These are phyloP conservation scores for rabbit (Oryctolagus cuniculus) DNA, from an alignment of 2,113 vertebrate species.

Conservation along the genomic window DNA sequence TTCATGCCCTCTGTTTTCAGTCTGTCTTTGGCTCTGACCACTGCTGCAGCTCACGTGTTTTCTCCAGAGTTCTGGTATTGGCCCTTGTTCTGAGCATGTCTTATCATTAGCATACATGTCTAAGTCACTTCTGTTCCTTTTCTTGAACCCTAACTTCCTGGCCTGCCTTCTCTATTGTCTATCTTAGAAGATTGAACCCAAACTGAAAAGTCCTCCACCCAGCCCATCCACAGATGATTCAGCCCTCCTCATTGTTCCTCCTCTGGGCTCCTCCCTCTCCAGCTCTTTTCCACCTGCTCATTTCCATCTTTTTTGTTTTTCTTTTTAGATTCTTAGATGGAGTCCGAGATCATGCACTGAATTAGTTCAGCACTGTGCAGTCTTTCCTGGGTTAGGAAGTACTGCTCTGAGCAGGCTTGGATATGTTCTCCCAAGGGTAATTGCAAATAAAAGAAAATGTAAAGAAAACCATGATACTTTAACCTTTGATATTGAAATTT, in stretches of 20 bases:
- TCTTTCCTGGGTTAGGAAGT: not conserved
- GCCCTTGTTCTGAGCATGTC: not conserved
- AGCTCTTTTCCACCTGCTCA: not conserved
- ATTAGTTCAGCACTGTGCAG: not conserved
- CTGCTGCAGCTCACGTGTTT: too few relatives aligned
- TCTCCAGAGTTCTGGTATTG: not conserved
- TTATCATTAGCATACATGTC: not conserved
- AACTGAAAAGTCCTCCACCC: not conserved
- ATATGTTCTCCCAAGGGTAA: conserved; percentile 46
- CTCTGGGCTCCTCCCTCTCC: not conserved
- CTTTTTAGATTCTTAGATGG: too few relatives aligned
- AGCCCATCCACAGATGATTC: not conserved
- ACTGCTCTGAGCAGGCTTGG: not conserved
- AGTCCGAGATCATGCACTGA: not conserved
- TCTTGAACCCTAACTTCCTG: not conserved
- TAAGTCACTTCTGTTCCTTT: not conserved
- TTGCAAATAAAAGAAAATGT: conserved; percentile 64
- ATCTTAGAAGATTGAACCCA: not conserved
- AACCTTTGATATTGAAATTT: conserved; percentile 69
- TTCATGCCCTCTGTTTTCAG: not conserved
- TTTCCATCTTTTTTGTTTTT: not conserved
- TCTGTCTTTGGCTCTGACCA: not conserved
- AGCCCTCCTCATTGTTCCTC: not conserved
- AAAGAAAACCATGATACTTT: conserved; percentile 59
- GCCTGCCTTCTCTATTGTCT: not conserved